Percentiles rank a stretch among this genome's conserved stretches.
These are phyloP conservation scores for Urophycis tenuis DNA, from an alignment of 2,797 vertebrate genomes.

Conservation along the genomic window DNA sequence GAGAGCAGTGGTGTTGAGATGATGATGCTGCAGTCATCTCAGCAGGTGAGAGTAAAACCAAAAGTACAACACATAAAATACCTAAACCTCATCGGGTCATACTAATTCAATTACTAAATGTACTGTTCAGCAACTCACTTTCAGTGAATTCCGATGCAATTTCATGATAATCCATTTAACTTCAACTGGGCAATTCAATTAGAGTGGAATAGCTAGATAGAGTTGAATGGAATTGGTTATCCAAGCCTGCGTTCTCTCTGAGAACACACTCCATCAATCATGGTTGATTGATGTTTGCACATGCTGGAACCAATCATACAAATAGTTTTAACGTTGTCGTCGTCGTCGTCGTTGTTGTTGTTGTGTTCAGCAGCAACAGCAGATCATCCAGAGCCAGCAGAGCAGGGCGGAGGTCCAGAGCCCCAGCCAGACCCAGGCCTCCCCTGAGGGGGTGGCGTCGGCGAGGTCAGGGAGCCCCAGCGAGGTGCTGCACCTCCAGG, in stretches of 20 bases:
- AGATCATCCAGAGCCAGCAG: constrained; percentile 47
- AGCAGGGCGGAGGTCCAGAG: constrained; percentile 28
- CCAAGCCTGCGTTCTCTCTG: too few species aligned
- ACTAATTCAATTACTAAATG: background rate
- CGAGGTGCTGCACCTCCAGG: constrained; percentile 67
- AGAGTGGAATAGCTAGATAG: too few species aligned
- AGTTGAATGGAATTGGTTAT: too few species aligned
- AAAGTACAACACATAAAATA: background rate
- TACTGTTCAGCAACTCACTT: background rate
- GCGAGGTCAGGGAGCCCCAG: background rate
- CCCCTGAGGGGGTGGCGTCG: too few species aligned
- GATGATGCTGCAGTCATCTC: constrained; percentile 41
- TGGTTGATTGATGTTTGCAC: background rate
- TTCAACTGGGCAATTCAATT: too few species aligned
- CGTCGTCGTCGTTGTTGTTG: background rate
- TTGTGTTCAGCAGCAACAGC: constrained; percentile 18
- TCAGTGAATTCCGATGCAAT: background rate
- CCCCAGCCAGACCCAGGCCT: constrained; percentile 22
- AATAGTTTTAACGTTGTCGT: background rate
- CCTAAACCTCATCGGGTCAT: background rate
- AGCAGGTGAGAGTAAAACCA: constrained; percentile 37
- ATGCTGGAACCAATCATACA: too few species aligned
- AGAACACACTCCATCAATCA: too few species aligned
- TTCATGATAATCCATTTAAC: background rate
- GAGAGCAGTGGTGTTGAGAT: constrained; percentile 55